Evolutionary conservation across 2,888 invertebrate genomes (phyloP).

Genomic region (Pollenia labialis): DNA sequence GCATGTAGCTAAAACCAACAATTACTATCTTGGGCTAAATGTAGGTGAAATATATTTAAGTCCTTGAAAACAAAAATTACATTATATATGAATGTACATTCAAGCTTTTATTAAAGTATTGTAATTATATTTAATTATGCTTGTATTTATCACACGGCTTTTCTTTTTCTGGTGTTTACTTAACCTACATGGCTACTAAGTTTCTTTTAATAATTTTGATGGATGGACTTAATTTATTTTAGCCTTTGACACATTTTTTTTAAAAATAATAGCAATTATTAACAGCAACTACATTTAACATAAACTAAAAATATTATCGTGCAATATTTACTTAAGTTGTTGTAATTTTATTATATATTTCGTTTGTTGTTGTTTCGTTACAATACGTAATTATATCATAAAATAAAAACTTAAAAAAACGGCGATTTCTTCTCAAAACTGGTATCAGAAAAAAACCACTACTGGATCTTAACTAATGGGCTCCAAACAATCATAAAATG

Average conservation of each 20-base stretch:
- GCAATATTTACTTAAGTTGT: constrained; percentile 26
- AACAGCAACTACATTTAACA: constrained; percentile 40
- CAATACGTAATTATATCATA: constrained; percentile 15
- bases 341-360: neutral
- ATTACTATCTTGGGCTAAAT: constrained; percentile 13
- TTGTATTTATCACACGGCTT: constrained; percentile 35
- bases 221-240: neutral
- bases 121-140: constrained; percentile 64
- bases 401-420: neutral
- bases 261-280: constrained; percentile 42
- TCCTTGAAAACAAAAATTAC: neutral
- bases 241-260: neutral
- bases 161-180: neutral
- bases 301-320: constrained; percentile 19
- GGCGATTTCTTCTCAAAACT: no score
- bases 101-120: constrained; percentile 49
- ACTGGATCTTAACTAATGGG: no score
- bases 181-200: neutral
- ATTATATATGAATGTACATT: constrained; percentile 1
- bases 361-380: neutral
- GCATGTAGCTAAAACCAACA: constrained; percentile 23
- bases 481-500: no score
- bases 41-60: constrained; percentile 26
- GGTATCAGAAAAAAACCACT: no score
- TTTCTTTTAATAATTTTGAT: neutral